Base-by-base conservation (phyloP, 2,888 invertebrate species). In the Stegana nigrithorax region DNA sequence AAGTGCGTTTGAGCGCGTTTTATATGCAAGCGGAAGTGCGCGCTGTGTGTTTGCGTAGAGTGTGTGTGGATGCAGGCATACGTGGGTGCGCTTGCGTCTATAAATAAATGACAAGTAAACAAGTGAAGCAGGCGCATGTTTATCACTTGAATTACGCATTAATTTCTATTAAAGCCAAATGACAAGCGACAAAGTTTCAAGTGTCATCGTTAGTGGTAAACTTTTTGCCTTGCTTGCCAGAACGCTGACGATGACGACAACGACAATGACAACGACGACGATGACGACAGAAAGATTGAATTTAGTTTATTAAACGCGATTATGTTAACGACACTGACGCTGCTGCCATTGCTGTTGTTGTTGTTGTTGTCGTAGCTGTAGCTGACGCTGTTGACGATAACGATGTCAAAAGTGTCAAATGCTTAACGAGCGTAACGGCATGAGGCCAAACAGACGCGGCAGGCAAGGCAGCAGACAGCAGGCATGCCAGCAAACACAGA, bases 401-500 rank as follows among this genome's bases (percentile, higher is more conserved):
- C n/a, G 53, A 26, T 55, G 53, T 55, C 53, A 55, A 36, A 51
- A 55, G 53, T 55, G 53, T 55, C 53, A 55, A 51, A 55, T 55
- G 53, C n/a, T 19, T 55, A 60, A 51, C 53, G 51, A 60, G 42
- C 44, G 8, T 45, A 32, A 45, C 59, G 27, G 27, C 23, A 39
- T n/a, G 6, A 21, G 23, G 1, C 2, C 17, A 44, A 17, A 3
- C 44, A 44, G 19, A 44, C n/a, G n/a, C n/a, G 36, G 4, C 36
- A 36, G 10, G n/a, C 8, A 14, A 44, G n/a, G 8, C 17, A 23
- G 25, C 45, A 21, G 23, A 23, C 23, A 47, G 1, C 12, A 29
- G 14, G 10, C 53, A 19, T 25, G 14, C 36, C 1, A 10, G n/a
- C 53, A 29, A 19, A 32, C 36, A 4, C 32, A 36, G 36, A 10